phyloP scores from a whole-genome alignment of 2,113 vertebrate species.

The Pyrgilauda ruficollis region DNA sequence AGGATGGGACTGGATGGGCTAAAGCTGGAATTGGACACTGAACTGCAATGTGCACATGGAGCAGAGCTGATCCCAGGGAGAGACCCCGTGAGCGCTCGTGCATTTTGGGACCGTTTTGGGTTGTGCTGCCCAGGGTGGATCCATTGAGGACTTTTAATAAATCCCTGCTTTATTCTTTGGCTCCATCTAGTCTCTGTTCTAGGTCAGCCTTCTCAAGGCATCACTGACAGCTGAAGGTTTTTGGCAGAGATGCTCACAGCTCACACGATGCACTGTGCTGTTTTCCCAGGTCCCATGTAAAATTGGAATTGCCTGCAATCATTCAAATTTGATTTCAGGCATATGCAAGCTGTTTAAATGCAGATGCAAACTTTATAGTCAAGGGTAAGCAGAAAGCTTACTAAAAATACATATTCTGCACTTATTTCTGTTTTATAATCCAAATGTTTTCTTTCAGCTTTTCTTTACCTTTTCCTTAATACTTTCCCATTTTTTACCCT shows the following conservation, averaged over 20 bases:
- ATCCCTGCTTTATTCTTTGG: background rate
- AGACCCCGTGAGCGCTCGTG: no score
- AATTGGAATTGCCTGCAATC: slow-evolving; percentile 32
- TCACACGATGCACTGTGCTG: background rate
- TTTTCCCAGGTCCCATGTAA: background rate
- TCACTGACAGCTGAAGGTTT: background rate
- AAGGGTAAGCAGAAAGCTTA: slow-evolving; percentile 5
- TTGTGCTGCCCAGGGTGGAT: background rate
- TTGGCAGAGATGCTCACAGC: background rate
- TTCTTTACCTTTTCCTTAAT: background rate
- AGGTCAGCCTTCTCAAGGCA: background rate
- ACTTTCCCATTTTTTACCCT: background rate
- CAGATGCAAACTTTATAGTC: slow-evolving; percentile 54
- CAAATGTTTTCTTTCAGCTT: background rate
- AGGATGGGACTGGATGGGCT: no score
- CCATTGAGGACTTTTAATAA: background rate
- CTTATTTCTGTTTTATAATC: background rate
- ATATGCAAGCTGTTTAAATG: slow-evolving; percentile 28
- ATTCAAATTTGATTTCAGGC: slow-evolving; percentile 35
- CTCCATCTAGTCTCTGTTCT: background rate
- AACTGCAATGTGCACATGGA: no score
- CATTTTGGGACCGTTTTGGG: no score
- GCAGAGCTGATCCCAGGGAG: no score
- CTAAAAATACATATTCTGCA: slow-evolving; percentile 18
- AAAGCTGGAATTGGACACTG: no score